Conservation (phyloP, 2,797 vertebrate genomes). For the Salarias fasciatus region DNA sequence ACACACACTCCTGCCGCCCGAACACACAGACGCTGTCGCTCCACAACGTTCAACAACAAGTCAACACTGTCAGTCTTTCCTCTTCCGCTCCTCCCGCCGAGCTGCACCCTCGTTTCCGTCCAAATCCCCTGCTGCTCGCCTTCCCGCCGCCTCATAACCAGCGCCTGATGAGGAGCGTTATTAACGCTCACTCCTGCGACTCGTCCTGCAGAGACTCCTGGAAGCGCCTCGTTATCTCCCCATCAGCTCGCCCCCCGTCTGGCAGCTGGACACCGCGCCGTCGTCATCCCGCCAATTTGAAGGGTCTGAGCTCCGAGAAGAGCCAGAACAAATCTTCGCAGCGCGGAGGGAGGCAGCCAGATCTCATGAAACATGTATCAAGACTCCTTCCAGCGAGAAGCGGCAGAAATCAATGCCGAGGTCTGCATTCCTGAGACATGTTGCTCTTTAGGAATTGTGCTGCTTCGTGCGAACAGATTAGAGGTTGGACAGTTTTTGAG, state of each 20-base stretch:
- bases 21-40: conserved; percentile 11
- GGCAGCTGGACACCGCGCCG: conserved; percentile 52
- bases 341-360: conserved; percentile 12
- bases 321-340: conserved; percentile 29
- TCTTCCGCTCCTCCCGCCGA: conserved; percentile 13
- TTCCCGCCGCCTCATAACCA: conserved; percentile 49
- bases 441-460: conserved; percentile 22
- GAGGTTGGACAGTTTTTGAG: conserved; percentile 40
- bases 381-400: conserved; percentile 19
- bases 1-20: conserved; percentile 15
- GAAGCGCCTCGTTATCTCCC: conserved; percentile 67
- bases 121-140: conserved; percentile 29
- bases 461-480: conserved; percentile 37
- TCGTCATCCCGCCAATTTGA: conserved; percentile 53
- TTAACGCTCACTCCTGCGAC: conserved; percentile 35
- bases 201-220: conserved; percentile 44
- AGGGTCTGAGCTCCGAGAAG: conserved; percentile 38
- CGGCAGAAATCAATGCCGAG: conserved; percentile 23
- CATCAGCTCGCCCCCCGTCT: conserved; percentile 52
- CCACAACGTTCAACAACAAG: conserved; percentile 23
- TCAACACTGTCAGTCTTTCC: conserved; percentile 42
- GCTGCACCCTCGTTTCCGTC: conserved; percentile 30
- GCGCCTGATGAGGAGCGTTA: conserved; percentile 62
- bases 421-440: conserved; percentile 4
- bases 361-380: conserved; percentile 48